Conservation (phyloP, 2,797 vertebrate species). For the Dromococcyx pavoninus region DNA sequence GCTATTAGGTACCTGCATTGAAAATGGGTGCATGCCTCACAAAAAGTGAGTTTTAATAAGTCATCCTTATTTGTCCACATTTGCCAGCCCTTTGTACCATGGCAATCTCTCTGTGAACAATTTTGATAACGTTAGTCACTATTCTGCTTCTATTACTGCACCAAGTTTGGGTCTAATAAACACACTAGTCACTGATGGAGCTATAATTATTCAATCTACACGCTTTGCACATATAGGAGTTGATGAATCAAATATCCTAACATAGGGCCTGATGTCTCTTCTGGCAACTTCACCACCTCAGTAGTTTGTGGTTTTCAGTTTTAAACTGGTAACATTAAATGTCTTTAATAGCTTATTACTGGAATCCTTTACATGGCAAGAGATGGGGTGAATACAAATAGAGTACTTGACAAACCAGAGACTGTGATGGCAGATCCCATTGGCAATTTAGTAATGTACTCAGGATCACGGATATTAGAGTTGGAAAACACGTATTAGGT, state of each 20-base stretch:
- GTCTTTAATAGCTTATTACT: constrained; percentile 69
- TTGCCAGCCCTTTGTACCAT: background rate
- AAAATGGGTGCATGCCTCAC: background rate
- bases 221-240: constrained; percentile 49
- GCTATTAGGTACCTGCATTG: background rate
- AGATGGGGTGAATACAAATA: constrained; percentile 60
- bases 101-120: background rate
- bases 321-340: constrained; percentile 64
- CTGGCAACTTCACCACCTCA: constrained; percentile 57
- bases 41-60: constrained; percentile 2
- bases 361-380: constrained; percentile 40
- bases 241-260: constrained; percentile 60
- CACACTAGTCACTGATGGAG: constrained; percentile 42
- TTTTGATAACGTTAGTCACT: constrained; percentile 25
- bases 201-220: constrained; percentile 62
- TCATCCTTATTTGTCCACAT: constrained; percentile 7
- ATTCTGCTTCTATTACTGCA: constrained; percentile 8
- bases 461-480: constrained; percentile 21
- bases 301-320: constrained; percentile 65
- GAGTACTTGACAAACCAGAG: constrained; percentile 44
- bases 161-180: constrained; percentile 56
- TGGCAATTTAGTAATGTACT: constrained; percentile 15
- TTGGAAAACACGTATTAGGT: background rate
- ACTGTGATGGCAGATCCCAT: constrained; percentile 30
- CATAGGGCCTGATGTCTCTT: constrained; percentile 45